These are phyloP conservation scores for Sphenopsis melanotis DNA, from an alignment of 2,797 vertebrate genomes.

Conservation along the genomic window DNA sequence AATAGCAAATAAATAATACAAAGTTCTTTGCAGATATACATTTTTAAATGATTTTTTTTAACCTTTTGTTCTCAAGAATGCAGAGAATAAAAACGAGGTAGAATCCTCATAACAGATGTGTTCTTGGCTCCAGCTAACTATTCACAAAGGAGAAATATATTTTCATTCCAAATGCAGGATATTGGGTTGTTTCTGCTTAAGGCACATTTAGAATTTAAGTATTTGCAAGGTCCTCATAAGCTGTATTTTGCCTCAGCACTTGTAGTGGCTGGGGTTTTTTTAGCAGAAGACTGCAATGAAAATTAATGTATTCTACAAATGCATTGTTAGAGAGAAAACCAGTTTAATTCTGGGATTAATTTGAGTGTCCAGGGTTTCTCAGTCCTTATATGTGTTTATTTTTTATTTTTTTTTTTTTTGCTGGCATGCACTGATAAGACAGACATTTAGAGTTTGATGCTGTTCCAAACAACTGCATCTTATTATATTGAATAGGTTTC, in stretches of 20 bases:
- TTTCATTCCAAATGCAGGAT: constrained; percentile 41
- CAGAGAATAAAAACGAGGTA: neutral
- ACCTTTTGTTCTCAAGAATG: constrained; percentile 12
- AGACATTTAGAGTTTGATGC: neutral
- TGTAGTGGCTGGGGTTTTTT: neutral
- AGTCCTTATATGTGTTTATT: neutral
- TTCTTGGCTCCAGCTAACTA: constrained; percentile 44
- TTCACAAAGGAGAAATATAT: constrained; percentile 57
- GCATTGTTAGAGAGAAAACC: neutral
- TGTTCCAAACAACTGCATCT: neutral
- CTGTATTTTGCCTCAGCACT: neutral
- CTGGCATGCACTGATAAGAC: neutral
- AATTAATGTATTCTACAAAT: neutral
- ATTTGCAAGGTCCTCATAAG: constrained; percentile 19
- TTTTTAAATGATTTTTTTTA: neutral
- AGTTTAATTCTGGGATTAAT: neutral
- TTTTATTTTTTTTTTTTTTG: neutral
- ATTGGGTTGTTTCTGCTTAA: constrained; percentile 47
- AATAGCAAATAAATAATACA: neutral
- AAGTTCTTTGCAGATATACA: neutral
- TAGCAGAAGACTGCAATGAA: neutral
- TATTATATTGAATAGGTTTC: neutral
- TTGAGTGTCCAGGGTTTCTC: neutral
- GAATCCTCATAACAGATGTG: constrained; percentile 53
- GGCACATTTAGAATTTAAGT: constrained; percentile 30